Conservation (phyloP, 2,888 invertebrate species). For the Cosmia trapezina region DNA sequence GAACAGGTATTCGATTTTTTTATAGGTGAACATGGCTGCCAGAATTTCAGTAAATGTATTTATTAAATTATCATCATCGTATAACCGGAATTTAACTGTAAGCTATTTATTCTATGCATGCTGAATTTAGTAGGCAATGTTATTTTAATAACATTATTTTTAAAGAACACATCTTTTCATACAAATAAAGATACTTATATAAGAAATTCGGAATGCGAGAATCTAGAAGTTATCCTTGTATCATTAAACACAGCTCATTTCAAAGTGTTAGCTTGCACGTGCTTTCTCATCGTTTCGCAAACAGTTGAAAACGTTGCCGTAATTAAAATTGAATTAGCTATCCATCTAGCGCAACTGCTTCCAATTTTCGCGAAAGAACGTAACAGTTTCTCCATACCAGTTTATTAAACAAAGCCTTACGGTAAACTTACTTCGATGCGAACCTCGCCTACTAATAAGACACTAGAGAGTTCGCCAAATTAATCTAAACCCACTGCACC, state of each 20-base stretch:
- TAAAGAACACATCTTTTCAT: too few relatives aligned
- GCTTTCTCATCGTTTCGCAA: constrained; percentile 47
- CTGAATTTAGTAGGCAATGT: too few relatives aligned
- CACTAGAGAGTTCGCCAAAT: constrained; percentile 64
- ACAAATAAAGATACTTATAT: too few relatives aligned
- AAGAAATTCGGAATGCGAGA: too few relatives aligned
- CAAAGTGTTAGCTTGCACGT: constrained; percentile 5
- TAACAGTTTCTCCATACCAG: constrained; percentile 32
- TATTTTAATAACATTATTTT: too few relatives aligned
- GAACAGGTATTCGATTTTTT: too few relatives aligned
- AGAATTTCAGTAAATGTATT: too few relatives aligned
- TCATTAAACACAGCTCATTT: constrained; percentile 2
- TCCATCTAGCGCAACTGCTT: constrained; percentile 64
- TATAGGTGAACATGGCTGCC: too few relatives aligned
- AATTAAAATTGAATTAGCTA: constrained; percentile 69
- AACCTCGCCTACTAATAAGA: constrained; percentile 65
- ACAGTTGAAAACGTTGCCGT: constrained; percentile 51
- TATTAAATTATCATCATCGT: too few relatives aligned
- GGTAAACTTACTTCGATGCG: constrained; percentile 57
- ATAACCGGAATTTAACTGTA: too few relatives aligned
- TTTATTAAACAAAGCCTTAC: constrained; percentile 64
- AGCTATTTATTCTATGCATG: too few relatives aligned
- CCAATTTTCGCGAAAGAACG: constrained; percentile 59
- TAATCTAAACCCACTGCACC: constrained; percentile 58
- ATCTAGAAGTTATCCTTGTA: neutral